Evolutionary conservation across 2,888 invertebrate genomes (phyloP).

Genomic region (Lasioglossum vierecki): DNA sequence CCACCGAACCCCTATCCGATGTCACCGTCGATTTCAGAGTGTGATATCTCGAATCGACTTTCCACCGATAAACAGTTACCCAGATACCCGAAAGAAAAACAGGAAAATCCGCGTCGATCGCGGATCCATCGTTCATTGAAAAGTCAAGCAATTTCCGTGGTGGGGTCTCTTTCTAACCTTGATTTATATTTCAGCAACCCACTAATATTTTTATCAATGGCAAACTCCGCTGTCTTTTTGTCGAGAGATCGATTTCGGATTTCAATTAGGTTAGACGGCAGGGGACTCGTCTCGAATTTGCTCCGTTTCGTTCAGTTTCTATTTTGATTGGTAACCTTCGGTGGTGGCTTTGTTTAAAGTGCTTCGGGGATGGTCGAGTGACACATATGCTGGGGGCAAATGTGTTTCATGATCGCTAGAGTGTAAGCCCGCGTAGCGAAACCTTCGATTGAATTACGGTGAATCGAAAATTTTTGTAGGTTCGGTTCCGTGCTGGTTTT

Average conservation of each 20-base stretch:
- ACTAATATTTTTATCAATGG: background rate
- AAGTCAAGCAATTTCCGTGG: background rate
- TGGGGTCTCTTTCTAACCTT: background rate
- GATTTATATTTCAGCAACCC: background rate
- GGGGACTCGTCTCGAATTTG: background rate
- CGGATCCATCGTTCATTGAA: background rate
- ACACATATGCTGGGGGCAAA: conserved; percentile 1
- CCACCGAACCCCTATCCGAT: conserved; percentile 6
- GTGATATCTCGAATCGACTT: background rate
- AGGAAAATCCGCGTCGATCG: background rate
- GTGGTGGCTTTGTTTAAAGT: background rate
- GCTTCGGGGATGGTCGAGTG: background rate
- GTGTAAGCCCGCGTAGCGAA: background rate
- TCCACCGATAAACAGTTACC: background rate
- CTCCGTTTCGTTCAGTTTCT: background rate
- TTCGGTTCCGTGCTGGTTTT: background rate
- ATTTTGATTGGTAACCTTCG: background rate
- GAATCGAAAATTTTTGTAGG: background rate
- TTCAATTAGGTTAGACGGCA: conserved; percentile 29
- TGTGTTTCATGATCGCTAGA: background rate
- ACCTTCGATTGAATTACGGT: background rate
- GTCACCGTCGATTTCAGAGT: background rate
- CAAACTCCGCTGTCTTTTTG: background rate
- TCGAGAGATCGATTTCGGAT: background rate
- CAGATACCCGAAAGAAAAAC: background rate